Evolutionary conservation across 2,113 vertebrate genomes (phyloP).

Genomic region (Vanacampus margaritifer): DNA sequence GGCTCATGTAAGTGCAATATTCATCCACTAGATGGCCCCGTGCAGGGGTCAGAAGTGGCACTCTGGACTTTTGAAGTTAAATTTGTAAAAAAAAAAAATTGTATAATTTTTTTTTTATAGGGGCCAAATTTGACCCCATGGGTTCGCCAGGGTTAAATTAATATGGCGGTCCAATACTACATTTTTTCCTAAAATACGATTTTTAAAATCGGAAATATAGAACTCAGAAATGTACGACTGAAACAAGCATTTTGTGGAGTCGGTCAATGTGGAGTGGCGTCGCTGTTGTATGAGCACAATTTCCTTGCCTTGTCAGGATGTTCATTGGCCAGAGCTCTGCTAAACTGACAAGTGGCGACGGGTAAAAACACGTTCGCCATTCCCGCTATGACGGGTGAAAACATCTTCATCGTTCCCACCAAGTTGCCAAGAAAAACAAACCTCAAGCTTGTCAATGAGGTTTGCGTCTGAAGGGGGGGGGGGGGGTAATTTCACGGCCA

Average conservation of each 20-base stretch:
- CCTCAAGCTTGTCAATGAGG: slow-evolving; percentile 18
- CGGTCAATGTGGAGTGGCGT: not conserved
- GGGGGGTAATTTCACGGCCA: slow-evolving; percentile 2
- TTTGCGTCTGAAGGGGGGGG: slow-evolving; percentile 8
- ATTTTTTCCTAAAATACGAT: no score
- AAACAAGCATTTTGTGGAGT: not conserved
- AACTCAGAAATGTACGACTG: no score
- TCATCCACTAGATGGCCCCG: no score
- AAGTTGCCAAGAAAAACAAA: slow-evolving; percentile 37
- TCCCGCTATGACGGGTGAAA: not conserved
- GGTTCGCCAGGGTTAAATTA: no score
- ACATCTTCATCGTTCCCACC: not conserved
- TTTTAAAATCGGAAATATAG: no score
- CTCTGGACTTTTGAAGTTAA: no score
- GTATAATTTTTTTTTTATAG: no score
- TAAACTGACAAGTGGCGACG: slow-evolving; percentile 23
- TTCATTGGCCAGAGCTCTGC: not conserved
- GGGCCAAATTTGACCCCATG: no score
- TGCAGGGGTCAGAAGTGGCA: no score
- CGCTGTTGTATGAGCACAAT: not conserved
- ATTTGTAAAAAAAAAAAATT: no score
- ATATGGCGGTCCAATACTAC: no score
- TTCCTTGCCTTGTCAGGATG: not conserved
- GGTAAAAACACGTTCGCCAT: slow-evolving; percentile 26
- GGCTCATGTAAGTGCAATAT: no score